phyloP scores from a whole-genome alignment of 2,113 vertebrate genomes.

The Gambusia affinis region DNA sequence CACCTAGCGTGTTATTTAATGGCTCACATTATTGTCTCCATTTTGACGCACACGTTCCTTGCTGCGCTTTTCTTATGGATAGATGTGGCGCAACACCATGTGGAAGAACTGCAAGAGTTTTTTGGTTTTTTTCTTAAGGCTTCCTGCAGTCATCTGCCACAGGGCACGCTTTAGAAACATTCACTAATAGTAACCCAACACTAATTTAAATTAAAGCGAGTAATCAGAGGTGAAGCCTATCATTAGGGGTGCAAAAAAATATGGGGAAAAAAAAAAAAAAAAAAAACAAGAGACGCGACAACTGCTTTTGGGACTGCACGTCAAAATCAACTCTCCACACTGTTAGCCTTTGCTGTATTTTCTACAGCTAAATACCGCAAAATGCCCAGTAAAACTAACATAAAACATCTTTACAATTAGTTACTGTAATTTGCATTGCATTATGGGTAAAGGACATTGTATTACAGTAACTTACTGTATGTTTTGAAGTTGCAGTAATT shows the following conservation, averaged over 20 bases:
- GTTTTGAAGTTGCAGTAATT: no score
- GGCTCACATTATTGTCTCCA: conserved; percentile 55
- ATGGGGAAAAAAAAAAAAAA: no score
- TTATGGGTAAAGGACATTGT: no score
- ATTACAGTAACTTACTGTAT: no score
- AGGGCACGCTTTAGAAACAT: background rate
- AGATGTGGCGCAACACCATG: conserved; percentile 28
- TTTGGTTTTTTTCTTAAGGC: conserved; percentile 12
- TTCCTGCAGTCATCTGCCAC: conserved; percentile 3
- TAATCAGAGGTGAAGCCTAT: conserved; percentile 67
- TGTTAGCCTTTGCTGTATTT: no score
- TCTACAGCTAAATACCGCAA: no score
- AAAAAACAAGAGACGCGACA: background rate
- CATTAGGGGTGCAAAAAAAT: conserved; percentile 32
- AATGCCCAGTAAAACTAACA: no score
- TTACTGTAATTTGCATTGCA: no score
- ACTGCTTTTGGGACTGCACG: conserved; percentile 33
- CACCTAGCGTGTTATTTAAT: conserved; percentile 76
- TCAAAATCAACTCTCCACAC: conserved; percentile 62
- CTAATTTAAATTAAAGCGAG: conserved; percentile 71
- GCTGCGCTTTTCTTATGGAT: conserved; percentile 69
- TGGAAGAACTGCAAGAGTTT: conserved; percentile 3
- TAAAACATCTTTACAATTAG: no score
- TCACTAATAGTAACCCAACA: conserved; percentile 23
- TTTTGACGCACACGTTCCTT: conserved; percentile 62